phyloP scores from a whole-genome alignment of 2,888 invertebrate species.

The Coenonympha glycerion region DNA sequence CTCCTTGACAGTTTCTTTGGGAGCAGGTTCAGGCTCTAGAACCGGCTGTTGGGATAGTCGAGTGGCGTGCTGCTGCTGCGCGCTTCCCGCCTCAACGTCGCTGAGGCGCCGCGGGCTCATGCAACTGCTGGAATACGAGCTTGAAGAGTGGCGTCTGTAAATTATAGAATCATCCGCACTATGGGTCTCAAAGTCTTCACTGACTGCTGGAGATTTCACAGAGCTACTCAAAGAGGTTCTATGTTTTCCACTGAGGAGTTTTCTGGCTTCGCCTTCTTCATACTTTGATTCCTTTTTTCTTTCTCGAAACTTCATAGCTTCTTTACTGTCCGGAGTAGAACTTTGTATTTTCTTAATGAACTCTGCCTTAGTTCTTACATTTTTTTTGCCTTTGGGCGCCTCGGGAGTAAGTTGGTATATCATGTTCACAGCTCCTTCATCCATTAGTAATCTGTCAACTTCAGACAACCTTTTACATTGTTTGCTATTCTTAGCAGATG shows the following conservation, averaged over 20 bases:
- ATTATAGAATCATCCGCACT: slow-evolving; percentile 87
- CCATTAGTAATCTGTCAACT: slow-evolving; percentile 85
- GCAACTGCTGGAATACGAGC: slow-evolving; percentile 84
- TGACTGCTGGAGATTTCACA: slow-evolving; percentile 74
- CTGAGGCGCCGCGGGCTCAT: slow-evolving; percentile 79
- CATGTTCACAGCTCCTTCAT: slow-evolving; percentile 92
- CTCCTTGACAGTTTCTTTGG: slow-evolving; percentile 26
- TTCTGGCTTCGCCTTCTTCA: slow-evolving; percentile 58
- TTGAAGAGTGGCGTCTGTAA: slow-evolving; percentile 87
- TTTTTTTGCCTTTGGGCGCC: slow-evolving; percentile 67
- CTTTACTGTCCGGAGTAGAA: slow-evolving; percentile 59
- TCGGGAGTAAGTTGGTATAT: slow-evolving; percentile 83
- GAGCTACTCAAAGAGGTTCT: slow-evolving; percentile 57
- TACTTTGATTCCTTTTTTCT: slow-evolving; percentile 63
- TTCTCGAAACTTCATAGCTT: slow-evolving; percentile 72
- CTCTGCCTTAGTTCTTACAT: slow-evolving; percentile 74
- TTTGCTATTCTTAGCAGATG: slow-evolving; percentile 58
- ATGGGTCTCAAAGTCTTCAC: slow-evolving; percentile 77
- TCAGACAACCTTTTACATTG: slow-evolving; percentile 80
- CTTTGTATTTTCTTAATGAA: slow-evolving; percentile 78
- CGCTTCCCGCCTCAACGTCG: slow-evolving; percentile 52
- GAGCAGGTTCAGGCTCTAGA: slow-evolving; percentile 29
- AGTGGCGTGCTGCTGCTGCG: slow-evolving; percentile 37
- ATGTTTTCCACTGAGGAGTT: slow-evolving; percentile 52
- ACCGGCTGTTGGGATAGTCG: slow-evolving; percentile 27